A percentile compares a stretch with the other conserved stretches of the same genome.
These are phyloP conservation scores for Chrysogorgia sp. DNA, from an alignment of 92 coral and sea anemone genomes.

Conservation along the genomic window DNA sequence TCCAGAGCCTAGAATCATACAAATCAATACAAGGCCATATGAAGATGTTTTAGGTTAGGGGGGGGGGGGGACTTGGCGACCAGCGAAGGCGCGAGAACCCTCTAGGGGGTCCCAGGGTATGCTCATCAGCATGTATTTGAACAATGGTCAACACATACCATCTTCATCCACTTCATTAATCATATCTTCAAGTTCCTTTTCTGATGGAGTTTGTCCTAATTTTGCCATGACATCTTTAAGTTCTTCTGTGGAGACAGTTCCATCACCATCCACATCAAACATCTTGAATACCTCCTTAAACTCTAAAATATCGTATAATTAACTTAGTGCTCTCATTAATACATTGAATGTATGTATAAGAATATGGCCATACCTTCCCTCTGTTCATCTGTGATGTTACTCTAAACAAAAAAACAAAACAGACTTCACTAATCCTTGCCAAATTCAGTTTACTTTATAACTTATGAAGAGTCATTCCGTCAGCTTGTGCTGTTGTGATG, in stretches of 20 bases:
- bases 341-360: not conserved
- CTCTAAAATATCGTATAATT: slow-evolving; percentile 11
- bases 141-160: slow-evolving; percentile 48
- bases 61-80: too few relatives aligned
- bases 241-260: slow-evolving; percentile 57
- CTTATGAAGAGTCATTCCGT: too few relatives aligned
- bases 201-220: slow-evolving; percentile 62
- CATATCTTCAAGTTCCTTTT: slow-evolving; percentile 58
- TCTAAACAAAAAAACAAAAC: not conserved
- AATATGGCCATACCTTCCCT: not conserved
- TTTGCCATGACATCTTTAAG: slow-evolving; percentile 62
- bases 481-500: too few relatives aligned
- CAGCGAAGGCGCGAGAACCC: too few relatives aligned
- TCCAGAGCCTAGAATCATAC: slow-evolving; percentile 67
- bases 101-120: too few relatives aligned
- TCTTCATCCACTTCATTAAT: slow-evolving; percentile 63
- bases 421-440: slow-evolving; percentile 5
- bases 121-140: too few relatives aligned
- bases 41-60: too few relatives aligned
- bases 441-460: not conserved
- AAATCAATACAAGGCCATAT: too few relatives aligned
- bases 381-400: slow-evolving; percentile 17
- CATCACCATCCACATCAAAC: slow-evolving; percentile 64
- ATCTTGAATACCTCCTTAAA: slow-evolving; percentile 55
- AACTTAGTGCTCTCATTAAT: too few relatives aligned